These are phyloP conservation scores for Macrosoma leucophasiata DNA, from an alignment of 2,888 invertebrate species.

Conservation along the genomic window DNA sequence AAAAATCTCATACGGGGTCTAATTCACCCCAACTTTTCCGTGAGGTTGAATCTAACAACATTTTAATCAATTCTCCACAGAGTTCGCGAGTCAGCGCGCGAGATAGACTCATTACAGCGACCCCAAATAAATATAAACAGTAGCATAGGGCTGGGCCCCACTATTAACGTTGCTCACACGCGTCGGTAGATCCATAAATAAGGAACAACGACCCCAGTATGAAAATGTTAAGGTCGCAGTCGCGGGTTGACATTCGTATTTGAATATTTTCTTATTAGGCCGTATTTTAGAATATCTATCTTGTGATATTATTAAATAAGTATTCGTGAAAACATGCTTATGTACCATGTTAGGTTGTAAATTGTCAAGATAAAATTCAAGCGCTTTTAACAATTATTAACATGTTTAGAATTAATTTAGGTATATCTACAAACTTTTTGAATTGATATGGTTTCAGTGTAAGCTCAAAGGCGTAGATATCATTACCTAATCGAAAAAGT, in stretches of 20 bases:
- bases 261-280: too few species aligned
- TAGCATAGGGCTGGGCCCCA: slow-evolving; percentile 65
- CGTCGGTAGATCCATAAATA: slow-evolving; percentile 70
- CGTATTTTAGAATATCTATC: too few species aligned
- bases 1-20: slow-evolving; percentile 51
- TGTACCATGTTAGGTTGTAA: too few species aligned
- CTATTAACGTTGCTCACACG: slow-evolving; percentile 74
- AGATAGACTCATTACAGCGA: slow-evolving; percentile 72
- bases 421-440: too few species aligned
- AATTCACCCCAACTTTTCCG: slow-evolving; percentile 62
- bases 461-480: too few species aligned
- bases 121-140: slow-evolving; percentile 76
- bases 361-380: too few species aligned
- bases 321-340: too few species aligned
- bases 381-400: too few species aligned
- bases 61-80: slow-evolving; percentile 75
- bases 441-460: too few species aligned
- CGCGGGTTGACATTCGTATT: slow-evolving; percentile 62
- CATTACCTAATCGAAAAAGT: too few species aligned
- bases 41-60: slow-evolving; percentile 69
- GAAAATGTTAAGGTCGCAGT: slow-evolving; percentile 62
- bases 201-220: slow-evolving; percentile 62
- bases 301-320: too few species aligned
- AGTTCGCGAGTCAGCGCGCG: slow-evolving; percentile 71
- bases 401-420: too few species aligned